A percentile compares a stretch with the other conserved stretches of the same genome.
These are phyloP conservation scores for Scolopax mira DNA, from an alignment of 2,113 vertebrate species.

Conservation along the genomic window DNA sequence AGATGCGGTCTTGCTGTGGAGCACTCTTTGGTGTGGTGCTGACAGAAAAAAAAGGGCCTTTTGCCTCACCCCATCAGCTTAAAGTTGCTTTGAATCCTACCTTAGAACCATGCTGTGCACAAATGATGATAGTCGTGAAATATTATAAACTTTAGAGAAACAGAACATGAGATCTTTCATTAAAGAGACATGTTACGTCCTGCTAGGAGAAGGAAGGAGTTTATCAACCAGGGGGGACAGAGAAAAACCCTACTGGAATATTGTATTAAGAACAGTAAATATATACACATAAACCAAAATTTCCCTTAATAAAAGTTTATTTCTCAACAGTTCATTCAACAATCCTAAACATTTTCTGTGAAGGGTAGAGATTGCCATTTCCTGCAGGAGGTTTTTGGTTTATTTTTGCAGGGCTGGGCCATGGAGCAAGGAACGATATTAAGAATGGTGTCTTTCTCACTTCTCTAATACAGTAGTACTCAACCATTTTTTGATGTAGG, in stretches of 20 bases:
- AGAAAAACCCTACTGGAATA: background rate
- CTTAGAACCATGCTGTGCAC: background rate
- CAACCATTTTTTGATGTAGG: background rate
- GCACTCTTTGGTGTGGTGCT: too few relatives aligned
- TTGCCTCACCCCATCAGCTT: background rate
- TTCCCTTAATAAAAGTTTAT: background rate
- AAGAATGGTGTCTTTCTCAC: background rate
- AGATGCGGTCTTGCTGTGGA: background rate
- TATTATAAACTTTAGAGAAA: background rate
- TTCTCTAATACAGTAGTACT: background rate
- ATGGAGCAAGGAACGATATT: background rate
- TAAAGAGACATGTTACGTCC: background rate
- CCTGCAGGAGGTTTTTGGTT: background rate
- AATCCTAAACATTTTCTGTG: background rate
- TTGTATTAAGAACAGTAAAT: background rate
- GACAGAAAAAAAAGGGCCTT: background rate
- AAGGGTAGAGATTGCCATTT: background rate
- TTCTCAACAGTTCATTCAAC: background rate
- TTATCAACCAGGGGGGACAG: background rate
- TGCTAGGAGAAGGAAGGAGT: background rate
- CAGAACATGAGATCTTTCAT: background rate
- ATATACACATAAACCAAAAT: background rate
- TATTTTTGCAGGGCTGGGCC: background rate
- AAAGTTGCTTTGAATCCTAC: background rate
- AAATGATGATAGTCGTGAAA: background rate